Evolutionary conservation across 23 tunicate species (phyloP), one percentile per base, ranked within the genome.

Genomic region (Halocynthia roretzi): DNA sequence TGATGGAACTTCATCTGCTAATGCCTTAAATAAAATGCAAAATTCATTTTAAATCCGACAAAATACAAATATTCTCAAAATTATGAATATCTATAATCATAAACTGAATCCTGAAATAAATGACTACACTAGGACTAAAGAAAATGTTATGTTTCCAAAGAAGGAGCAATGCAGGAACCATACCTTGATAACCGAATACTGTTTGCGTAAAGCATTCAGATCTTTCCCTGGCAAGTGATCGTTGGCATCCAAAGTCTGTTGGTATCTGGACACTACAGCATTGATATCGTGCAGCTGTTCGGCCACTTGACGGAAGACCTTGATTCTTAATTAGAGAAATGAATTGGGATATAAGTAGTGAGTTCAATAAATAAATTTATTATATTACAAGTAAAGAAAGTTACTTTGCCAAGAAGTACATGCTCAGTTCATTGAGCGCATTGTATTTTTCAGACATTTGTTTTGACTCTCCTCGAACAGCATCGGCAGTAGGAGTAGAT

Each of bases 1-100:
- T 48, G 60, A 15, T 51, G 86, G 87, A 44, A 87, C 68, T 52
- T 82, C 69, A 12, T 61, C 76, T 9, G 71, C 18, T 6, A 87
- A 61, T 51, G 67, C 79, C 44, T 31, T 1, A 31, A 31, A 31
- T 31, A 4, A 31, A 31, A 31, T 31, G 44, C 4, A 31, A n/a
- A 31, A 31, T 31, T 31, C 44, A 31, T 31, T 31, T 31, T 31
- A 4, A 31, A 31, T 31, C 44, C 44, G 4, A 31, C 44, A 1
- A 0, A 31, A 31, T 31, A 31, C 44, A 31, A 31, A 31, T 31
- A 31, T 31, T 31, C 44, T 31, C 44, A 4, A 31, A 31, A 31
- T 31, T 31, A 31, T 31, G 4, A 31, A 31, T 31, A 31, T 31
- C 44, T 0, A 31, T 1, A 31, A 31, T 31, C 44, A 31, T 31